phyloP scores from a whole-genome alignment of 1,140 invertebrate genomes.

The Neodiprion pinetum region DNA sequence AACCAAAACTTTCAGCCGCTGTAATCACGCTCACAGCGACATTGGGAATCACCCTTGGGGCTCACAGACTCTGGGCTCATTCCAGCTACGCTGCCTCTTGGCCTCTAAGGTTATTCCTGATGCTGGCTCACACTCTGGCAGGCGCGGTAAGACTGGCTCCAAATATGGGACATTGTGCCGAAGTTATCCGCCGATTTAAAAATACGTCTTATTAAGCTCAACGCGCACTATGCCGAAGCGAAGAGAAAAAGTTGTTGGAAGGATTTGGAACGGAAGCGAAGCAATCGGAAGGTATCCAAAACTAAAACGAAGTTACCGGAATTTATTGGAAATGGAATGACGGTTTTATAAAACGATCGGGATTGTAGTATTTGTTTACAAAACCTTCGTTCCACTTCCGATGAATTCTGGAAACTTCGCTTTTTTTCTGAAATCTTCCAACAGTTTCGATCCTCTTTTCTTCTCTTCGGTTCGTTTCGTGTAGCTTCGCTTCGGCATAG shows the following conservation, averaged over 20 bases:
- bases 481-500: too few relatives aligned
- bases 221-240: not conserved
- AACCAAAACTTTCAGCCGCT: constrained; percentile 59
- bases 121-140: constrained; percentile 80
- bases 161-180: constrained; percentile 34
- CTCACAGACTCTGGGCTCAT: constrained; percentile 93
- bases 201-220: constrained; percentile 19
- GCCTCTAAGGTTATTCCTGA: constrained; percentile 76
- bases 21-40: constrained; percentile 66
- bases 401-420: not conserved
- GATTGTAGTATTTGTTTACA: constrained; percentile 12
- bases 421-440: not conserved
- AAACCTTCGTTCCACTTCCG: not conserved
- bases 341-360: constrained; percentile 1
- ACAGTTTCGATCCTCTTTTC: too few relatives aligned
- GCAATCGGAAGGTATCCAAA: not conserved
- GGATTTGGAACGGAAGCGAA: not conserved
- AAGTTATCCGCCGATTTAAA: not conserved
- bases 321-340: not conserved
- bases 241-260: constrained; percentile 13
- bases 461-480: too few relatives aligned
- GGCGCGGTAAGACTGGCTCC: constrained; percentile 73
- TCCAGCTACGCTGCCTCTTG: constrained; percentile 77
- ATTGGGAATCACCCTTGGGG: constrained; percentile 83
- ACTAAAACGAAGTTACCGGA: not conserved